Evolutionary conservation across 2,113 vertebrate species (phyloP), one percentile per base, ranked within the genome.

Genomic region (Megaceryle torquata): DNA sequence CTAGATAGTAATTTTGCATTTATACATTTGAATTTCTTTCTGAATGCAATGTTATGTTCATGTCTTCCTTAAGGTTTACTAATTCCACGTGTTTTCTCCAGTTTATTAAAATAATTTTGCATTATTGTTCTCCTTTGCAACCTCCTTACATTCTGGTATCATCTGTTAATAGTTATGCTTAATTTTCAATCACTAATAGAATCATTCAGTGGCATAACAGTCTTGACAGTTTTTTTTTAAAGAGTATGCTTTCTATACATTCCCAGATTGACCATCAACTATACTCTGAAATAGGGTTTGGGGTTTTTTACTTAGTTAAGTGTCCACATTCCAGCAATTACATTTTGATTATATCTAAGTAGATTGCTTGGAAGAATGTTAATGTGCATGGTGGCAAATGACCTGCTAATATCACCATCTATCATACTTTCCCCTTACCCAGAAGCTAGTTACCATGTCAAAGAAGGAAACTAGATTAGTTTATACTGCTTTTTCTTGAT

Each of bases 211-310:
- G 48, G 8, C 13, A 16, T 65, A 72, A 59, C 18, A 69, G 53
- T 39, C 75, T 82, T 82, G 91, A 82, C 44, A 89, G 65, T 65
- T 86, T 92, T 86, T 92, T 95, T 94, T 68, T 56, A 88, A 41
- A 78, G 43, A 87, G 48, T 65, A 24, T 85, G 11, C 61, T 71
- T 89, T 85, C 57, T 80, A 16, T 68, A 48, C 13, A 8, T 11
- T 72, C 41, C 11, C 31, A 85, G 65, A 61, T 7, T 82, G 69
- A 68, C 69, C 28, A 61, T 69, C n/a, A 71, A 19, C 53, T 21
- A 60, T 79, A 28, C 15, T 29, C 21, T 61, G 65, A 57, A 70
- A 51, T 1, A 41, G n/a, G 9, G 5, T 54, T 65, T 70, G 37
- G 13, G 7, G 0, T n/a, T 79, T 81, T 94, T 83, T 59, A 87